Evolutionary conservation across 2,797 vertebrate species (phyloP), one percentile per base, ranked within the genome.

Genomic region (Enteromius anoplus): DNA sequence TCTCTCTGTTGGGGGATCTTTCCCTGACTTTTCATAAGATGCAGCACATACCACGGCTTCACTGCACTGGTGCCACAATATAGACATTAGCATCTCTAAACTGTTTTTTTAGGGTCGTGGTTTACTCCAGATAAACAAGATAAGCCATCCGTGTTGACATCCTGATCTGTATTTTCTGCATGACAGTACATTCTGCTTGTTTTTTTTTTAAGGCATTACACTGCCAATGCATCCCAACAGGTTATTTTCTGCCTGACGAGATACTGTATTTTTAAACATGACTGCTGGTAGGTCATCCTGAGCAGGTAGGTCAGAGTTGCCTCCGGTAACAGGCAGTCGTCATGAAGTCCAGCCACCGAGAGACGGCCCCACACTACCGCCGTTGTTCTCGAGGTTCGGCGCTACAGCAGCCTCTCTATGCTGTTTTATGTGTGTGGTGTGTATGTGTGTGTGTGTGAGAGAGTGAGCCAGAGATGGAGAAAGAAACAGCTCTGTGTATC

Each of bases 341-440:
- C 66, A 12, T 77, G 55, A 64, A 81, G 72, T 84, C 84, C 86
- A 84, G 71, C 81, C 86, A 71, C 81, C 71, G 66, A 49, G 71
- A 83, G 78, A 66, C 81, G 32, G 77, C 49, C 65, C 88, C 85
- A 89, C 88, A 89, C 88, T 88, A 84, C 73, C 40, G 66, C 69
- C 84, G 77, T 89, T 89, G 87, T 89, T 88, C 81, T 45, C 70
- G 55, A 84, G 72, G n/a, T 72, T 32, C 60, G 64, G 79, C 15
- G 78, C 83, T 69, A 89, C 86, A 87, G 88, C 86, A 69, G 81
- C 45, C 70, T 86, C 85, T 89, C 88, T 89, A 79, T 88, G 85
- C 82, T 17, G 78, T 83, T 88, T 76, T 83, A 75, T 85, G 80
- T 75, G 34, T 86, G 83, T 58, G 87, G 86, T 78, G 80, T 79